Base-by-base conservation (phyloP, 2,888 invertebrate genomes). In the Eristalis arbustorum region DNA sequence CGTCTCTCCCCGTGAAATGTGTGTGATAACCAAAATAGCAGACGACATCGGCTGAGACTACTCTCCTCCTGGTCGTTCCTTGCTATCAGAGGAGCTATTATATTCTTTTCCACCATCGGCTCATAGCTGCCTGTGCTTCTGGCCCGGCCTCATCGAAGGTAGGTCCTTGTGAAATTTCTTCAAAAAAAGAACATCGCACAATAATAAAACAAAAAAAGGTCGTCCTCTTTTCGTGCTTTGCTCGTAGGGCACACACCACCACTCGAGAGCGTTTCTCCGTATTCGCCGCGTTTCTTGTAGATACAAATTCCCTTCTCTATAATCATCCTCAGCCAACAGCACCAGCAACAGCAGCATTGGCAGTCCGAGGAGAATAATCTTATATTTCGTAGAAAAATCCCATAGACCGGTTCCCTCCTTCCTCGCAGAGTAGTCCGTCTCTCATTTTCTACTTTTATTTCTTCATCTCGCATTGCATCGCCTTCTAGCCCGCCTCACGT, bases 371-470 rank as follows among this genome's bases (percentile, higher is more conserved):
- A 73, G 77, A 78, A 82, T 82, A 85, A 85, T 85, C 77, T 85
- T 74, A 74, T 74, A 74, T 74, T 85, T 85, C 85, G 77, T 85
- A 82, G 85, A 83, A 82, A 85, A 77, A 77, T 68, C 80, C 71
- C 84, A 42, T 68, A 37, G 76, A 80, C 80, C 73, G 80, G 69
- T 85, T 66, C 61, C 66, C 18, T 18, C 18, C 49, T 18, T 18
- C 2, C 40, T 59, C 57, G 37, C 25, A 13, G 3, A 31, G 42
- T 67, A 3, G 75, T 13, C 25, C 22, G 56, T 4, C 37, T 23
- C 56, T 31, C 23, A n/a, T 28, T 59, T 25, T 11, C 59, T 22
- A 18, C n/a, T 34, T 75, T 40, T 74, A 31, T 61, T 61, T 67
- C 61, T 61, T 22, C 34, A 42, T 62, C 56, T 56, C 31, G n/a